A percentile compares a stretch with the other conserved stretches of the same genome.
These are phyloP conservation scores for Rhodophaea formosa DNA, from an alignment of 2,888 invertebrate genomes.

Conservation along the genomic window DNA sequence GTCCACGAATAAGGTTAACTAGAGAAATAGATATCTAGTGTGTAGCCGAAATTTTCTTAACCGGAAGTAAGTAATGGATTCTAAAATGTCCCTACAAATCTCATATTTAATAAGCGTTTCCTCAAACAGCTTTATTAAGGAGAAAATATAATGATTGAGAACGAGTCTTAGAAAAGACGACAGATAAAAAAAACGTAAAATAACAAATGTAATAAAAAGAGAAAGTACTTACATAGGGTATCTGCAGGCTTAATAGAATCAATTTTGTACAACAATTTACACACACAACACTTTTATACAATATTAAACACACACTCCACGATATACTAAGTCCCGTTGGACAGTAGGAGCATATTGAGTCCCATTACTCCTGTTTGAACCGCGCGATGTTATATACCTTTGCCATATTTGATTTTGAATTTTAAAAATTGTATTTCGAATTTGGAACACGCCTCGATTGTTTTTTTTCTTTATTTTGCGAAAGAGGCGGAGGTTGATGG, in stretches of 20 bases:
- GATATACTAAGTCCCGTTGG: constrained; percentile 27
- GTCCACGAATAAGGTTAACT: too few relatives aligned
- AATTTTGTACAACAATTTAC: constrained; percentile 30
- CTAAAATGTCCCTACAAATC: too few relatives aligned
- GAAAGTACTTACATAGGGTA: constrained; percentile 46
- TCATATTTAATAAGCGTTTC: too few relatives aligned
- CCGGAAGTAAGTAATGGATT: too few relatives aligned
- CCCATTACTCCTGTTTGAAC: constrained; percentile 15
- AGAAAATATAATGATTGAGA: background rate
- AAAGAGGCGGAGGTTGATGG: constrained; percentile 36
- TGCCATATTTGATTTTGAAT: constrained; percentile 32
- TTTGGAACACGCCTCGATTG: constrained; percentile 37
- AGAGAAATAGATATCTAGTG: too few relatives aligned
- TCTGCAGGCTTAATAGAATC: constrained; percentile 41
- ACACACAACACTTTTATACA: constrained; percentile 33
- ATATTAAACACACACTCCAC: constrained; percentile 33
- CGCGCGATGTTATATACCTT: background rate
- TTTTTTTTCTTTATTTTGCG: constrained; percentile 40
- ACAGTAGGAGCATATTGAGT: constrained; percentile 22
- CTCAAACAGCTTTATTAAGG: too few relatives aligned
- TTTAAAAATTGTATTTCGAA: constrained; percentile 27
- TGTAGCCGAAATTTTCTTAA: too few relatives aligned
- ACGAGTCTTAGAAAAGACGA: background rate
- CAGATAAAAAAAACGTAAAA: background rate
- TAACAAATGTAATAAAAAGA: background rate